phyloP scores from a whole-genome alignment of 1,140 invertebrate genomes.

The Musca domestica region DNA sequence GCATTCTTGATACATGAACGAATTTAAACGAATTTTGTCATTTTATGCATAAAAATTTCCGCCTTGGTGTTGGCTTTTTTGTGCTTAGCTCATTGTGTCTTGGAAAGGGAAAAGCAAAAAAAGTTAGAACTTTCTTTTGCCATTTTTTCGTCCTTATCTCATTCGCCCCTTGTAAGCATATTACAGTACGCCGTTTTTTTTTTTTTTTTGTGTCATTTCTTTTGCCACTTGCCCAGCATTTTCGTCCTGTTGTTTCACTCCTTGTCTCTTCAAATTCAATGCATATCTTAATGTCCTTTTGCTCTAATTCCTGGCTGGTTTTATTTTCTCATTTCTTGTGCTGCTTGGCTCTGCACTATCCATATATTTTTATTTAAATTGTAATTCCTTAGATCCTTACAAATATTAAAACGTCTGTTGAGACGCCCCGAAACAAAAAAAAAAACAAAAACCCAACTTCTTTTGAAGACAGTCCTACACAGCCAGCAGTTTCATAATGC shows the following conservation, averaged over 20 bases:
- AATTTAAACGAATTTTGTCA: no score
- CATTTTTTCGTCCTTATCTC: neutral
- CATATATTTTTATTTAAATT: constrained; percentile 19
- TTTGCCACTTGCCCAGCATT: neutral
- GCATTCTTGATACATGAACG: no score
- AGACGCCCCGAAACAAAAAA: neutral
- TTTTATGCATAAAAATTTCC: no score
- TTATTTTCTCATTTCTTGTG: neutral
- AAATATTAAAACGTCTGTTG: constrained; percentile 3
- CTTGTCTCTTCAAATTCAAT: neutral
- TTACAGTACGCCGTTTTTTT: neutral
- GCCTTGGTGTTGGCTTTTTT: no score
- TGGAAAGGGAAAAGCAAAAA: no score
- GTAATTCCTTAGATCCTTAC: constrained; percentile 7
- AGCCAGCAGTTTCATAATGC: no score
- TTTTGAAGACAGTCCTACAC: neutral
- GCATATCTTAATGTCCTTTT: constrained; percentile 13
- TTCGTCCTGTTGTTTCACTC: neutral
- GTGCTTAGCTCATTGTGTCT: no score
- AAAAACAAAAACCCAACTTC: neutral
- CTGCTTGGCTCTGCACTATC: neutral
- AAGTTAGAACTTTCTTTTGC: neutral
- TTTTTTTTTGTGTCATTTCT: neutral
- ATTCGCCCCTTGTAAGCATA: neutral
- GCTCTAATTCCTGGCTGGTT: no score